These are phyloP conservation scores for Dendrocincla tyrannina DNA, from an alignment of 2,797 vertebrate genomes.

Conservation along the genomic window DNA sequence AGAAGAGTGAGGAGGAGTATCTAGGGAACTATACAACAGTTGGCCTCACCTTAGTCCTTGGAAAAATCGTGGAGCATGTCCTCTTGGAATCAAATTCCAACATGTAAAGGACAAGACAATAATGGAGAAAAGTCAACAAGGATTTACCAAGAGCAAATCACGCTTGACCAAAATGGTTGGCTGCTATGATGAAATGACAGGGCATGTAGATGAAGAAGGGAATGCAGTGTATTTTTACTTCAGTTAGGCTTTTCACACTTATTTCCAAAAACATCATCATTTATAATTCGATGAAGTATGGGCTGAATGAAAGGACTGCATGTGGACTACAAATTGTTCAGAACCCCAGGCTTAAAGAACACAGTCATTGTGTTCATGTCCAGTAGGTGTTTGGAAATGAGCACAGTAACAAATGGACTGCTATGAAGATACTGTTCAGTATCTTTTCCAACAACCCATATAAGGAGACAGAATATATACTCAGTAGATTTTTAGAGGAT, in stretches of 20 bases:
- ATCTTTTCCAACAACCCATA: background rate
- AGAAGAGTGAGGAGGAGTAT: background rate
- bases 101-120: constrained; percentile 21
- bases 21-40: background rate
- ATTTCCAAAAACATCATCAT: background rate
- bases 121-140: constrained; percentile 7
- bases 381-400: background rate
- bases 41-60: constrained; percentile 39
- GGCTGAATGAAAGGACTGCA: background rate
- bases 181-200: background rate
- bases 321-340: background rate
- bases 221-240: background rate
- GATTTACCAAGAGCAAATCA: background rate
- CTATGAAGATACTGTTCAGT: background rate
- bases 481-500: background rate
- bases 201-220: background rate
- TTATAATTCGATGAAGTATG: background rate
- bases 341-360: background rate
- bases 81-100: constrained; percentile 55
- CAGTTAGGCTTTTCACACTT: background rate
- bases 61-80: constrained; percentile 14
- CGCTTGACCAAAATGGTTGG: background rate
- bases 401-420: background rate
- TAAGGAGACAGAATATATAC: background rate
- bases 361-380: background rate